Base-by-base conservation (phyloP, 2,113 vertebrate species). In the Centropus unirufus region DNA sequence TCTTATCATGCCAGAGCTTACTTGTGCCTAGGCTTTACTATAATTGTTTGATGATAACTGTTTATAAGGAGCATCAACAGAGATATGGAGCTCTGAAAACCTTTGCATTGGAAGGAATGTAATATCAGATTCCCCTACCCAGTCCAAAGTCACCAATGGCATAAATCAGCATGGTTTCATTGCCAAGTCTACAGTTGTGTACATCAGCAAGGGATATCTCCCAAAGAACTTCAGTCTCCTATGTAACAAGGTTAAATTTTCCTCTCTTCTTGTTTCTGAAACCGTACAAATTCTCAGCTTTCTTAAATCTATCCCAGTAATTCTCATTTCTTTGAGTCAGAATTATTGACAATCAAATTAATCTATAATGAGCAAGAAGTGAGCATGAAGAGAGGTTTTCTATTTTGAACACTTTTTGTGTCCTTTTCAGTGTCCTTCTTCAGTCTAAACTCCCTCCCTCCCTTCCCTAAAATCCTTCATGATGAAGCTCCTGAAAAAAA, bases 331-430 rank as follows among this genome's bases (percentile, higher is more conserved):
- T 93, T 91, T 51, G 17, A 85, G 54, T 73, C 54, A 89, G 49
- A 84, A 52, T 72, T 97, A 87, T 78, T 93, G 90, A 64, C 79
- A 78, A 92, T 36, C 51, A 76, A 90, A 90, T 94, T 96, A 93
- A 87, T 78, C 58, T 89, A 57, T 89, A 95, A 91, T 82, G 93
- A 96, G 72, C 30, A 92, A 78, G 26, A 83, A 51, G 29, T 2
- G 6, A 93, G 61, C 30, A 52, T 67, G 44, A 88, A 72, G 21
- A 81, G 20, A 81, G 22, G 11, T 36, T 87, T 92, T 92, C 46
- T 75, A 5, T 29, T 81, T 61, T 1, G 5, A 22, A 13, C 39
- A 3, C 9, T 40, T 70, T 17, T 11, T 1, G 6, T 42, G 44
- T 78, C 85, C 61, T 94, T 93, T 89, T 47, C 52, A 64, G 52